Evolutionary conservation across 1,140 invertebrate species (phyloP).

Genomic region (Drosophila ananassae): DNA sequence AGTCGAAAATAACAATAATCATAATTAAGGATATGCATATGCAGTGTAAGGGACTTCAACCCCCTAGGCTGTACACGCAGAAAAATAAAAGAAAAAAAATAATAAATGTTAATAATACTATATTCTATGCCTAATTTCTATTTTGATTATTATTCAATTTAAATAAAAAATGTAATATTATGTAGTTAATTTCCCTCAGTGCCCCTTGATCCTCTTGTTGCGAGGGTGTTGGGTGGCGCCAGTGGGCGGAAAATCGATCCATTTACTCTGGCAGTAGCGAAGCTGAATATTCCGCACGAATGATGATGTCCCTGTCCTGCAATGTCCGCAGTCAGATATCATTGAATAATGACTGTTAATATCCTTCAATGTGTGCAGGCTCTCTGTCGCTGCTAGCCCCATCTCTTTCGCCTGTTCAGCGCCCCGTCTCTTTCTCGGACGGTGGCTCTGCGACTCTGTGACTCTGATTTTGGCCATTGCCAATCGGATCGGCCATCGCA

Average conservation of each 20-base stretch:
- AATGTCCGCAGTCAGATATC: slow-evolving; percentile 83
- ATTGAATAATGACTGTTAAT: slow-evolving; percentile 84
- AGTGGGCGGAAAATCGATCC: slow-evolving; percentile 64
- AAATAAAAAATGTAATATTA: neutral
- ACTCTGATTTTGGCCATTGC: slow-evolving; percentile 47
- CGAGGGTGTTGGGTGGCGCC: neutral
- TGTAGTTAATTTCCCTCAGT: slow-evolving; percentile 4
- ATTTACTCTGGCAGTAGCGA: slow-evolving; percentile 55
- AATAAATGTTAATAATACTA: neutral
- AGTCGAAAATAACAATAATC: slow-evolving; percentile 81
- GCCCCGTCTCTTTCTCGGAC: slow-evolving; percentile 6
- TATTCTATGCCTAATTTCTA: neutral
- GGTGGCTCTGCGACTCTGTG: slow-evolving; percentile 14
- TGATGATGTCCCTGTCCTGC: slow-evolving; percentile 79
- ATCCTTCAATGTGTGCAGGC: slow-evolving; percentile 78
- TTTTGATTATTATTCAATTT: neutral
- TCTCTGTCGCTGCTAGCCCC: slow-evolving; percentile 13
- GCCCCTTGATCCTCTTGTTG: slow-evolving; percentile 64
- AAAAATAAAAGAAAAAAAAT: neutral
- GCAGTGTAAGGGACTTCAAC: slow-evolving; percentile 31
- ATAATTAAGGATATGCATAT: slow-evolving; percentile 82
- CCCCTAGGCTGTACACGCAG: slow-evolving; percentile 10
- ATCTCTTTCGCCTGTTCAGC: slow-evolving; percentile 10
- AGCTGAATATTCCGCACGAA: slow-evolving; percentile 72
- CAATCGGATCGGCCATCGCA: slow-evolving; percentile 51